A percentile compares a stretch with the other conserved stretches of the same genome.
Evolutionary conservation across 1,140 invertebrate species (phyloP).

Genomic region (Dinothrombium tinctorium): DNA sequence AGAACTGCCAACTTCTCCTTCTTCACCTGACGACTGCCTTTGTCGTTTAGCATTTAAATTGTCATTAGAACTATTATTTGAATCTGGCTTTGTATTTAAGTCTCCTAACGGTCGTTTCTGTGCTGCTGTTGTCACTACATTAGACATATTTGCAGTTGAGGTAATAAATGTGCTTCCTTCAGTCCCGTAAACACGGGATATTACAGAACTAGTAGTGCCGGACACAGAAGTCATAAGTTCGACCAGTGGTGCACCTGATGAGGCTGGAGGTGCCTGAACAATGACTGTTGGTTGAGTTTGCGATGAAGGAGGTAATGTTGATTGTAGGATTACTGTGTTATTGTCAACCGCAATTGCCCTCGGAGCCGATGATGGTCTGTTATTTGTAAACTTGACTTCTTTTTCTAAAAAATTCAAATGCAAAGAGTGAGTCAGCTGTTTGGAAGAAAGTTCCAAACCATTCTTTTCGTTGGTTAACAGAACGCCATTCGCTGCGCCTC

Average conservation of each 20-base stretch:
- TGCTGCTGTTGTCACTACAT: background rate
- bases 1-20: too few relatives aligned
- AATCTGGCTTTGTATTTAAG: too few relatives aligned
- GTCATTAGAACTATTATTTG: too few relatives aligned
- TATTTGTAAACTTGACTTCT: slow-evolving; percentile 2
- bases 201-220: slow-evolving; percentile 5
- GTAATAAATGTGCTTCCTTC: background rate
- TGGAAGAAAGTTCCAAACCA: too few relatives aligned
- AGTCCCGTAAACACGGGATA: slow-evolving; percentile 5
- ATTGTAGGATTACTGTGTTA: slow-evolving; percentile 11
- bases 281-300: slow-evolving; percentile 12
- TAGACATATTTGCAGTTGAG: background rate
- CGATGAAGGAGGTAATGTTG: background rate
- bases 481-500: too few relatives aligned
- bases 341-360: slow-evolving; percentile 7
- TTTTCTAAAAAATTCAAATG: slow-evolving; percentile 2
- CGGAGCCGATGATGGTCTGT: slow-evolving; percentile 1
- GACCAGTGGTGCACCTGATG: background rate
- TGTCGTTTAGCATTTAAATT: too few relatives aligned
- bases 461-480: too few relatives aligned
- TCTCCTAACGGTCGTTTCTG: too few relatives aligned
- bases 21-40: too few relatives aligned
- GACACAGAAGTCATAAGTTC: slow-evolving; percentile 1
- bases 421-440: too few relatives aligned
- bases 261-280: slow-evolving; percentile 13